Conservation (phyloP, 1,140 invertebrate genomes). For the Probaryconus sp. region DNA sequence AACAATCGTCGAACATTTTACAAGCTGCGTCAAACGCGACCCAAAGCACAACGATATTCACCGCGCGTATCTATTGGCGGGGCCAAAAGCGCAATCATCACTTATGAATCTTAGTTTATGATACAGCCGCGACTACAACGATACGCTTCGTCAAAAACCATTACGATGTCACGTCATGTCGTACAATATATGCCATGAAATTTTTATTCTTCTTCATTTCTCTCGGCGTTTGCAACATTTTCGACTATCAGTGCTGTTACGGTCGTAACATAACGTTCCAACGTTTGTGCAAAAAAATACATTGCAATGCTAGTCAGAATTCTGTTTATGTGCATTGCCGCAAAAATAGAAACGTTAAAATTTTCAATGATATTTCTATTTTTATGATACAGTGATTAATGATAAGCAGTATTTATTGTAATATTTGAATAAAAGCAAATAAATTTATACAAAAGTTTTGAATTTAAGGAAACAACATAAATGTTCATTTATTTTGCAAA, state of each 20-base stretch:
- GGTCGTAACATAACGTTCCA: slow-evolving; percentile 10
- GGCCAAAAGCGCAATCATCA: slow-evolving; percentile 31
- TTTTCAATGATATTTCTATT: no score
- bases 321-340: no score
- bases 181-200: no score
- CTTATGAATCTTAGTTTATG: slow-evolving; percentile 38
- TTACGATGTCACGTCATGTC: not conserved
- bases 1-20: slow-evolving; percentile 38
- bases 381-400: no score
- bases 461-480: no score
- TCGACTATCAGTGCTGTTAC: not conserved
- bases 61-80: slow-evolving; percentile 10
- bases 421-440: no score
- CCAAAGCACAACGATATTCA: slow-evolving; percentile 30
- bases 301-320: no score
- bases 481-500: no score
- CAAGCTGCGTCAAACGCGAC: slow-evolving; percentile 21
- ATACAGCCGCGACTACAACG: not conserved
- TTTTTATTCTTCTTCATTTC: slow-evolving; percentile 26
- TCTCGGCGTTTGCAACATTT: not conserved
- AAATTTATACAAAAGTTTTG: no score
- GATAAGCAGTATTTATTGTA: no score
- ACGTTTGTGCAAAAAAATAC: no score
- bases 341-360: no score
- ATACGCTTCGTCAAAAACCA: slow-evolving; percentile 23